Conservation (phyloP, 2,797 vertebrate genomes). For the Thripadectes ignobilis region DNA sequence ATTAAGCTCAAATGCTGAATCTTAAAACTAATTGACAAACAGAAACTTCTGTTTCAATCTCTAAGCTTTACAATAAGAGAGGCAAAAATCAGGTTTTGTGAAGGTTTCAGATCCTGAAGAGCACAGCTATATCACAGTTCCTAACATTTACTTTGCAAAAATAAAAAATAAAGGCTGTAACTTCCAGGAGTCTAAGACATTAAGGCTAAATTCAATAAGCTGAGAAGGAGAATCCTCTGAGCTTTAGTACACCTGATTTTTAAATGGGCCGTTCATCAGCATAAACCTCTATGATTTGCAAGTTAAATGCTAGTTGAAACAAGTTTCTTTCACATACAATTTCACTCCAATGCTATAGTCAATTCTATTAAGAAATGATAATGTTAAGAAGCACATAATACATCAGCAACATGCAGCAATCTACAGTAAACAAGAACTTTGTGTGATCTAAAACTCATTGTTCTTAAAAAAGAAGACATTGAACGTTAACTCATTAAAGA, state of each 20-base stretch:
- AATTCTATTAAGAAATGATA: neutral
- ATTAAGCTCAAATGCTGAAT: neutral
- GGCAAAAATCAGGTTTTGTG: neutral
- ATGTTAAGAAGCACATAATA: neutral
- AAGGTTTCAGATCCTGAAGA: neutral
- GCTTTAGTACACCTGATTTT: neutral
- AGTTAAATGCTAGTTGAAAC: neutral
- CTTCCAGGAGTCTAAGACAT: neutral
- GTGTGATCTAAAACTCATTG: neutral
- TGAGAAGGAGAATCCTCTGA: neutral
- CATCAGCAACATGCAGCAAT: neutral
- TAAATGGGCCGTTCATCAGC: neutral
- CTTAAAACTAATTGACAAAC: neutral
- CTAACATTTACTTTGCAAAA: neutral
- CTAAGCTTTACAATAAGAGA: neutral
- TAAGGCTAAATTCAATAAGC: neutral
- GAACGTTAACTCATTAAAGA: neutral
- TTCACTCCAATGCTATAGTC: neutral
- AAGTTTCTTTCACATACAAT: neutral
- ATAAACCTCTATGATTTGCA: neutral
- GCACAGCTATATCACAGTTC: accelerated
- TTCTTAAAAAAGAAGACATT: neutral
- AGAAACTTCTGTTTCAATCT: neutral
- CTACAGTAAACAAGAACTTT: neutral
- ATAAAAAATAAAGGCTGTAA: neutral